phyloP scores from a whole-genome alignment of 2,113 vertebrate species.

The Noturus placidus region DNA sequence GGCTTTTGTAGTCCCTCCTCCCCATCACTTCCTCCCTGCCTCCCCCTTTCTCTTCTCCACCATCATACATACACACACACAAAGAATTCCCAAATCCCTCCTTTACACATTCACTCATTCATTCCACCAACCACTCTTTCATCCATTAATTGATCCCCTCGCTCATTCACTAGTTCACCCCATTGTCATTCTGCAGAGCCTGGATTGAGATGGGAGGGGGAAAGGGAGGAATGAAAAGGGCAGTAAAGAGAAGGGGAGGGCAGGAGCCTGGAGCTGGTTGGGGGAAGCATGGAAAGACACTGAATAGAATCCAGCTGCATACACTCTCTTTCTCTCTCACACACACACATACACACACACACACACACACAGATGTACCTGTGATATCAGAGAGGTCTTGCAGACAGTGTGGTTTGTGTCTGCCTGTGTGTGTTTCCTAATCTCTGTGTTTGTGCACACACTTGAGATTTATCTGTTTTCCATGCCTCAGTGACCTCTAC shows the following conservation, averaged over 20 bases:
- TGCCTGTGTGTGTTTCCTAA: background rate
- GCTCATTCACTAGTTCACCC: slow-evolving; percentile 44
- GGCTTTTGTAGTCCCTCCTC: slow-evolving; percentile 33
- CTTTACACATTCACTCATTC: slow-evolving; percentile 34
- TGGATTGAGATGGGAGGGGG: slow-evolving; percentile 10
- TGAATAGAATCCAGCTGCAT: slow-evolving; percentile 51
- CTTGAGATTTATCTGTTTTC: background rate
- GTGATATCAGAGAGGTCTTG: background rate
- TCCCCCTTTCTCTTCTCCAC: slow-evolving; percentile 8
- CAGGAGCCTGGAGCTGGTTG: slow-evolving; percentile 19
- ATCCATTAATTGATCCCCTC: slow-evolving; percentile 27
- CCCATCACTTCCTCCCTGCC: slow-evolving; percentile 33
- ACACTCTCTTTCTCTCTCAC: background rate
- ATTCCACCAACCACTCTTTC: slow-evolving; percentile 39
- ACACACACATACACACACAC: slow-evolving; percentile 15
- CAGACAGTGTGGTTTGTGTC: background rate
- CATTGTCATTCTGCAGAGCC: slow-evolving; percentile 37
- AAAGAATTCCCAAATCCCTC: slow-evolving; percentile 45
- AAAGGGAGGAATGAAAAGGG: slow-evolving; percentile 29
- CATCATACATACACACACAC: background rate
- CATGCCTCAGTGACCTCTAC: slow-evolving; percentile 14
- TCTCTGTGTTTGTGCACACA: slow-evolving; percentile 18
- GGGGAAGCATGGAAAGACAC: slow-evolving; percentile 33
- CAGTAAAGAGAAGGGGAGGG: slow-evolving; percentile 6
- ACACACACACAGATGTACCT: slow-evolving; percentile 5